Base-by-base conservation (phyloP, 2,888 invertebrate genomes). In the Hypena proboscidalis region DNA sequence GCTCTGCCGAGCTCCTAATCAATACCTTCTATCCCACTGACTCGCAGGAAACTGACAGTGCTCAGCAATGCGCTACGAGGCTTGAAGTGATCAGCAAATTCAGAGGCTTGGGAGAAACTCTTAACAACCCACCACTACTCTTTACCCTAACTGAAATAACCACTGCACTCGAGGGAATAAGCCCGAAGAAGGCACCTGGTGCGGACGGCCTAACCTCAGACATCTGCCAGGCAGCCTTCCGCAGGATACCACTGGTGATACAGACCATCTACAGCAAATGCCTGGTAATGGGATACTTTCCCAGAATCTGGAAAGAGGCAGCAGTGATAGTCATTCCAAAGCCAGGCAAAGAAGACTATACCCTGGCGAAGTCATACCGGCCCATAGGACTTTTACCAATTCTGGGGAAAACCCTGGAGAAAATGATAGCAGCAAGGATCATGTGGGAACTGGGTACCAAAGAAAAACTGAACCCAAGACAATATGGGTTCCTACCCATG, bases 401-500 rank as follows among this genome's bases (percentile, higher is more conserved):
- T 3, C 7, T 13, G 11, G 26, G 26, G n/a, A 27, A 27, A 4
- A 1, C 7, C 6, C 9, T 27, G 1, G 26, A 27, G 2, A 27
- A 27, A 11, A 4, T 27, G 13, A 0, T 27, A 1, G 14, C 14
- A 1, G 7, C 4, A 1, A 11, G 26, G 7, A 2, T 29, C n/a
- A 5, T 8, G 2, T 17, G 17, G 15, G 7, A 17, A 10, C 29
- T 29, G 29, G 15, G n/a, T n/a, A n/a, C n/a, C n/a, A n/a, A n/a
- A n/a, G n/a, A n/a, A n/a, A n/a, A n/a, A n/a, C 8, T 29, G 4
- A 17, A 2, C 8, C 7, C 17, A n/a, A 14, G 17, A 3, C 29
- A 42, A 21, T 48, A 38, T 21, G 48, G 48, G 5, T 49, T 43
- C 9, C 25, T 29, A 29, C 49, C 43, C 8, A 39, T 36, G 15